Evolutionary conservation across 2,113 vertebrate genomes (phyloP), one percentile per base, ranked within the genome.

Genomic region (Falco punctatus): DNA sequence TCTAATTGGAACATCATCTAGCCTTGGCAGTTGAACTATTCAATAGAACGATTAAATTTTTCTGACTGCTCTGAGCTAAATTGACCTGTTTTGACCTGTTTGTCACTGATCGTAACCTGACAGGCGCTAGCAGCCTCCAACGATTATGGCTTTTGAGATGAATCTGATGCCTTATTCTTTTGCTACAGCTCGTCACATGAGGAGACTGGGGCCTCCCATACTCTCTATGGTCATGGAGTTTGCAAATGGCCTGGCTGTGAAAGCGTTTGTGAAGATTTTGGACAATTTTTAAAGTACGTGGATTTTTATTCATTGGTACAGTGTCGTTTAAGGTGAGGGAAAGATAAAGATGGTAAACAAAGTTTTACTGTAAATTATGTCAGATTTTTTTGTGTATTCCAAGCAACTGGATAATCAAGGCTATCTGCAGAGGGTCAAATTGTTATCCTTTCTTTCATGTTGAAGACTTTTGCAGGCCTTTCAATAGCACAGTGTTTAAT

Each of bases 231-330:
- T 95, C 99, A 99, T 94, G 99, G 99, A 88, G 99, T 99, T 97
- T 99, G 99, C 97, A 99, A 99, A 98, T 99, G 99, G 99, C 99
- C 99, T 75, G 99, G 99, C 98, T 99, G 99, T 96, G 99, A 99
- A 98, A 99, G 98, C 96, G 98, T 99, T 98, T 99, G 99, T 96
- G 99, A 99, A 98, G 99, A 99, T 98, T 99, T 99, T 96, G 99
- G 99, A 98, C 99, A 99, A 98, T 99, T 99, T 98, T 98, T 99
- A 98, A 99, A 99, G 99, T 99, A 99, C 97, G 99, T 98, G 92
- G 74, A 69, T 93, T 93, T 91, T 84, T 58, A 75, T 96, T 96
- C 16, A 2, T 80, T 79, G 54, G 23, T 64, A 70, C 21, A 59
- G 70, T 55, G 52, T 32, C 82, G 54, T 72, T 77, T 81, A n/a